Evolutionary conservation across 2,797 vertebrate species (phyloP).

Genomic region (Oryzias dopingdopingensis): DNA sequence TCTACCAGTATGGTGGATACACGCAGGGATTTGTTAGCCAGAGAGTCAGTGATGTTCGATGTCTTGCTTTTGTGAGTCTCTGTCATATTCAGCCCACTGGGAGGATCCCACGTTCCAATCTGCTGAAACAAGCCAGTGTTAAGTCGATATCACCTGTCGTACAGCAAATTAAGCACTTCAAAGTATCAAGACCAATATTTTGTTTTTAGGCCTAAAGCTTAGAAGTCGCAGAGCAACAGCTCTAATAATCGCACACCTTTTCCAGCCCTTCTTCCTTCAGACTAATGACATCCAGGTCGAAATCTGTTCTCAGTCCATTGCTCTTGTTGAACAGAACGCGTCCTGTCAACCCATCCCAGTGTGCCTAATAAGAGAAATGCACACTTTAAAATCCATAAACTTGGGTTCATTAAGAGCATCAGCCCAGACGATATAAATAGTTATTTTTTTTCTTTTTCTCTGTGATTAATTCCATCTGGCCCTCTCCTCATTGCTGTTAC

Average conservation of each 20-base stretch:
- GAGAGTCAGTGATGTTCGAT: constrained; percentile 92
- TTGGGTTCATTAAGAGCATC: constrained; percentile 38
- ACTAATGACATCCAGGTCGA: constrained; percentile 97
- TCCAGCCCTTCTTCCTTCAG: constrained; percentile 96
- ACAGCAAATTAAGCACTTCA: constrained; percentile 17
- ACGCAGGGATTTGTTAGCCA: constrained; percentile 92
- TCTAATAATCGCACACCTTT: constrained; percentile 80
- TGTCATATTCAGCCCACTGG: constrained; percentile 94
- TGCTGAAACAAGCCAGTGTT: constrained; percentile 68
- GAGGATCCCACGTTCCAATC: constrained; percentile 97
- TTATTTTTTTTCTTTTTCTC: constrained; percentile 29
- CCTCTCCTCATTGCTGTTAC: constrained; percentile 45
- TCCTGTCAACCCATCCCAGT: constrained; percentile 96
- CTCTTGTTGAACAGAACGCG: constrained; percentile 96
- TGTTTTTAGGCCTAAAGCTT: not conserved
- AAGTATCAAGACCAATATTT: constrained; percentile 4
- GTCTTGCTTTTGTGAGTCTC: constrained; percentile 93
- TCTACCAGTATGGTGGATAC: constrained; percentile 96
- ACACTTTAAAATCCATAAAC: constrained; percentile 37
- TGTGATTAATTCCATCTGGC: constrained; percentile 59
- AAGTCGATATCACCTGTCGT: constrained; percentile 25
- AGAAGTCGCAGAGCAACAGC: constrained; percentile 4
- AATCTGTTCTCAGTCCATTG: constrained; percentile 95
- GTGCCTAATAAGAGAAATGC: constrained; percentile 79
- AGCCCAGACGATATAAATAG: constrained; percentile 23